Percentiles rank a stretch among this genome's conserved stretches.
Conservation (phyloP, 2,797 vertebrate species). For the Otolemur crassicaudatus region DNA sequence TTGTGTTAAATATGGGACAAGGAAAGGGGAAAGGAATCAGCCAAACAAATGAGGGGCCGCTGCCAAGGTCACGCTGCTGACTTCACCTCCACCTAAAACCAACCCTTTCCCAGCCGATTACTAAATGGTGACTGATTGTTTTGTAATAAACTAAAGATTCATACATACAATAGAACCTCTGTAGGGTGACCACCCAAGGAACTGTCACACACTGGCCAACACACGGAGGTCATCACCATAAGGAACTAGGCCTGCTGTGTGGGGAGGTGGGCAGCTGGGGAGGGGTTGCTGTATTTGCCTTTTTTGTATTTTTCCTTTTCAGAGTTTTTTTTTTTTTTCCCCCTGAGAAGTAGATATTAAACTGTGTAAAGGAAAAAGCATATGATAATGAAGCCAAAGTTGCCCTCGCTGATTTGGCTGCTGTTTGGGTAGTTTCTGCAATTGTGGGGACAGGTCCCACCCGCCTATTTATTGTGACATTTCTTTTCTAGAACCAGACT, state of each 20-base stretch:
- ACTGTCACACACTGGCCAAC: too few species aligned
- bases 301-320: background rate
- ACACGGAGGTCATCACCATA: too few species aligned
- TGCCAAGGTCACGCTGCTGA: background rate
- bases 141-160: background rate
- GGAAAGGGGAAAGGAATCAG: background rate
- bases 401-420: background rate
- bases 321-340: background rate
- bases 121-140: background rate
- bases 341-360: background rate
- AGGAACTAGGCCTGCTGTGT: too few species aligned
- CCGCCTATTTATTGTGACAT: slow-evolving; percentile 69
- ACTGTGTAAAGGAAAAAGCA: background rate
- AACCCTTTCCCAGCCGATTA: background rate
- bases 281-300: too few species aligned
- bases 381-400: background rate
- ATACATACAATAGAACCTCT: background rate
- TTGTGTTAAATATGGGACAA: background rate
- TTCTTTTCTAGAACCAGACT: slow-evolving; percentile 83
- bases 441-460: background rate
- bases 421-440: background rate
- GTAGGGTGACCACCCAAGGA: too few species aligned
- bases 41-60: background rate
- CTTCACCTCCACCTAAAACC: background rate
- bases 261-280: too few species aligned